These are phyloP conservation scores for Ctenosaura bakeri DNA, from an alignment of 2,797 vertebrate genomes.

Conservation along the genomic window DNA sequence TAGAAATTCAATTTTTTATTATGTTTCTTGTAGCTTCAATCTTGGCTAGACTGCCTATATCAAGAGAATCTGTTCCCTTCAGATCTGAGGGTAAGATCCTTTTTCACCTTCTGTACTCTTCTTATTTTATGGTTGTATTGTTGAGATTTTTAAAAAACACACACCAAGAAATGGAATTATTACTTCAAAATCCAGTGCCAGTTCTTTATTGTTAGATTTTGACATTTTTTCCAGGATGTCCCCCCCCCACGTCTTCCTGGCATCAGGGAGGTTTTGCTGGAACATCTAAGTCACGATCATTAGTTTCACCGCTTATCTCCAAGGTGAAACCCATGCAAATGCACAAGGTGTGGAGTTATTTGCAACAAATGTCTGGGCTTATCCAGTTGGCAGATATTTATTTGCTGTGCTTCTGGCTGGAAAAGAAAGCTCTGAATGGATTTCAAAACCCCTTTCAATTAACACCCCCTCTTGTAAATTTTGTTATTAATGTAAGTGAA, in stretches of 20 bases:
- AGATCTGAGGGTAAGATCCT: conserved; percentile 71
- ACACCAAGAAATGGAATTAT: background rate
- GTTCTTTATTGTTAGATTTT: background rate
- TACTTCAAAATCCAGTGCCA: background rate
- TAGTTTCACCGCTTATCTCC: background rate
- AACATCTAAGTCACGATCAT: background rate
- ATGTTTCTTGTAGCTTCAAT: conserved; percentile 65
- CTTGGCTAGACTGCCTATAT: conserved; percentile 69
- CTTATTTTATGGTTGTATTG: background rate
- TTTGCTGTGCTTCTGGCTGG: conserved; percentile 26
- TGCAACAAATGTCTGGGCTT: background rate
- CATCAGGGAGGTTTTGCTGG: background rate
- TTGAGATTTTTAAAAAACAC: background rate
- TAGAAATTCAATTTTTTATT: background rate
- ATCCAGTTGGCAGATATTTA: conserved; percentile 33
- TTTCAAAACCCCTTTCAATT: conserved; percentile 57
- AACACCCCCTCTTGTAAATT: conserved; percentile 51
- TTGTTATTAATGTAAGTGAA: conserved; percentile 71
- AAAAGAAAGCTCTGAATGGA: conserved; percentile 45
- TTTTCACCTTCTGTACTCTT: background rate
- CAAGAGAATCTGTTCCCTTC: conserved; percentile 59
- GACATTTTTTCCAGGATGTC: background rate
- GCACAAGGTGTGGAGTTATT: conserved; percentile 31
- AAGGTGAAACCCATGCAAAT: conserved; percentile 28
- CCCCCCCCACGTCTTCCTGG: background rate